phyloP scores from a whole-genome alignment of 2,113 vertebrate genomes.

The Gasterosteus nipponicus region DNA sequence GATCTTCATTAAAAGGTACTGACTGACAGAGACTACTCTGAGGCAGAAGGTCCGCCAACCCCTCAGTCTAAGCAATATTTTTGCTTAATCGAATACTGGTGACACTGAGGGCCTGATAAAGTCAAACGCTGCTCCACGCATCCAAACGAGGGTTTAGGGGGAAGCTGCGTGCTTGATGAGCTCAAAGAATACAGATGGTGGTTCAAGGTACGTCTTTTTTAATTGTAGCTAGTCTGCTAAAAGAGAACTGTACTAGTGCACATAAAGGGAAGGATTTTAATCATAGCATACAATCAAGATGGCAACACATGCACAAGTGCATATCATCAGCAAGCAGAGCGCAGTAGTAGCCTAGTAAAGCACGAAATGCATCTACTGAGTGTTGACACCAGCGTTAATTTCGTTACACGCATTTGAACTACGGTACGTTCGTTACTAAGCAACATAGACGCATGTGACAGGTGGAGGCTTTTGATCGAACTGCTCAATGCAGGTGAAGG shows the following conservation, averaged over 20 bases:
- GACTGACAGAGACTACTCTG: conserved; percentile 12
- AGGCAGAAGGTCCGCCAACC: conserved; percentile 28
- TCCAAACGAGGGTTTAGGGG: conserved; percentile 38
- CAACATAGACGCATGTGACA: too few species aligned
- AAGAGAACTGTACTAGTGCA: conserved; percentile 9
- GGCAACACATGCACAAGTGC: conserved; percentile 32
- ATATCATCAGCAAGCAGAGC: conserved; percentile 21
- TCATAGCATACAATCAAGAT: conserved; percentile 3
- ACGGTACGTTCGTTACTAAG: too few species aligned
- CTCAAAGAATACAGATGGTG: conserved; percentile 15
- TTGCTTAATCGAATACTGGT: conserved; percentile 32
- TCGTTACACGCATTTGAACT: too few species aligned
- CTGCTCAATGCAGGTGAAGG: too few species aligned
- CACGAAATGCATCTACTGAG: conserved; percentile 24
- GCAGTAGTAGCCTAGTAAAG: conserved; percentile 40
- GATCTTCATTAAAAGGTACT: conserved; percentile 69
- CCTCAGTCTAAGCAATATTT: conserved; percentile 31
- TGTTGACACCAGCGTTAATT: conserved; percentile 9
- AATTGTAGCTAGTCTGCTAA: conserved; percentile 8
- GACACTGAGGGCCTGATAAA: conserved; percentile 38
- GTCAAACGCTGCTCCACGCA: conserved; percentile 52
- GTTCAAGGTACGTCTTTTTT: conserved; percentile 23
- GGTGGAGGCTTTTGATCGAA: too few species aligned
- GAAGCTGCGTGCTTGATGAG: conserved; percentile 42
- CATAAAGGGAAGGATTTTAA: conserved; percentile 34